phyloP scores from a whole-genome alignment of 2,113 vertebrate genomes.

The Ictidomys tridecemlineatus region DNA sequence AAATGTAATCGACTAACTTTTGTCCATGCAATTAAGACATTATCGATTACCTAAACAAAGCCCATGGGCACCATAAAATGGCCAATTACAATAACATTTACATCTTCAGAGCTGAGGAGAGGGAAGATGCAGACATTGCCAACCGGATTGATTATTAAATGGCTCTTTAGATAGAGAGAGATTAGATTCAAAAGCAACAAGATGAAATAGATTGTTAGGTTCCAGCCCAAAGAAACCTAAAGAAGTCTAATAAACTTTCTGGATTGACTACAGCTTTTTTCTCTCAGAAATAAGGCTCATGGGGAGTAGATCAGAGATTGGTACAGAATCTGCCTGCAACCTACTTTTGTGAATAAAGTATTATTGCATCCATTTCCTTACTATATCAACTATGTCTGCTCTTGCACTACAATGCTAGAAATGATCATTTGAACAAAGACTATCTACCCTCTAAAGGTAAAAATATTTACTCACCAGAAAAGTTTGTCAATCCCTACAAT shows the following conservation, averaged over 20 bases:
- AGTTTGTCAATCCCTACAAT: background rate
- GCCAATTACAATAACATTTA: conserved; percentile 63
- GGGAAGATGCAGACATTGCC: background rate
- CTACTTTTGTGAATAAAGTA: background rate
- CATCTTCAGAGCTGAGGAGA: conserved; percentile 1
- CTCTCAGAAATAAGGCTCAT: background rate
- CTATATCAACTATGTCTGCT: background rate
- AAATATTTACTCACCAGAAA: conserved; percentile 1
- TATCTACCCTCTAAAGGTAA: background rate
- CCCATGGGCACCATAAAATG: conserved; percentile 49
- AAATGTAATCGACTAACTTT: conserved; percentile 78
- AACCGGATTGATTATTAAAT: background rate
- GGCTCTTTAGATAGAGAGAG: conserved; percentile 8
- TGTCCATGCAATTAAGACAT: conserved; percentile 82
- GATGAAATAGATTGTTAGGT: background rate
- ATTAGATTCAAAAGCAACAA: conserved; percentile 9
- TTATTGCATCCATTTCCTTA: background rate
- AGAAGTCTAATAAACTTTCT: background rate
- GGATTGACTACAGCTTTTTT: background rate
- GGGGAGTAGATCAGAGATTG: background rate
- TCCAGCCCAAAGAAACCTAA: background rate
- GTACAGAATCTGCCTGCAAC: background rate
- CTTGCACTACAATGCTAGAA: background rate
- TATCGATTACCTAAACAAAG: conserved; percentile 83
- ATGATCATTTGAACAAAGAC: conserved; percentile 11